A percentile compares a stretch with the other conserved stretches of the same genome.
phyloP scores from a whole-genome alignment of 2,888 invertebrate species.

The Onchidella celtica region DNA sequence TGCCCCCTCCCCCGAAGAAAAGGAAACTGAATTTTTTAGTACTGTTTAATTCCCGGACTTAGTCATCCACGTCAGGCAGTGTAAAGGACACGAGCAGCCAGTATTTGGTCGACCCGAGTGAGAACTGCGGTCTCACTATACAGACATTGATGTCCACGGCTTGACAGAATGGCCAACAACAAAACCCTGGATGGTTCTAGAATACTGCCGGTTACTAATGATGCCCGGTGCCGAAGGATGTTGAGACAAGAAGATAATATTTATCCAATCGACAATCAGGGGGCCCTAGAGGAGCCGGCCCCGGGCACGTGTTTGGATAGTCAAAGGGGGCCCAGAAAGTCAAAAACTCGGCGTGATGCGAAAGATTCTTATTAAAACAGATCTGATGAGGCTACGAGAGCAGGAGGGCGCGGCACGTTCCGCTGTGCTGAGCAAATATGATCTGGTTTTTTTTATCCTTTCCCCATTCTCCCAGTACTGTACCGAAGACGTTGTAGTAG shows the following conservation, averaged over 20 bases:
- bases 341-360: background rate
- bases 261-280: conserved; percentile 35
- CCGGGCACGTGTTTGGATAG: background rate
- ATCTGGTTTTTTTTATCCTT: background rate
- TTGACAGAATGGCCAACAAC: background rate
- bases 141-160: background rate
- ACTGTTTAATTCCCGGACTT: too few relatives aligned
- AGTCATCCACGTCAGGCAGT: too few relatives aligned
- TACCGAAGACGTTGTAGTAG: too few relatives aligned
- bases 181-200: background rate
- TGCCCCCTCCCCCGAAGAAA: too few relatives aligned
- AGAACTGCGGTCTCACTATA: conserved; percentile 11
- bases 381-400: background rate
- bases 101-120: too few relatives aligned
- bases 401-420: background rate
- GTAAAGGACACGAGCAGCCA: too few relatives aligned
- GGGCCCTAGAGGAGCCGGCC: background rate
- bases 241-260: conserved; percentile 37
- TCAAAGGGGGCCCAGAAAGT: conserved; percentile 1
- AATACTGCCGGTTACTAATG: conserved; percentile 33
- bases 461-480: too few relatives aligned
- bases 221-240: conserved; percentile 1
- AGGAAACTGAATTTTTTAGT: too few relatives aligned
- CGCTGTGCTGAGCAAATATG: background rate
- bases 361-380: conserved; percentile 20